These are phyloP conservation scores for Zenarchopterus dispar DNA, from an alignment of 2,797 vertebrate genomes.

Conservation along the genomic window DNA sequence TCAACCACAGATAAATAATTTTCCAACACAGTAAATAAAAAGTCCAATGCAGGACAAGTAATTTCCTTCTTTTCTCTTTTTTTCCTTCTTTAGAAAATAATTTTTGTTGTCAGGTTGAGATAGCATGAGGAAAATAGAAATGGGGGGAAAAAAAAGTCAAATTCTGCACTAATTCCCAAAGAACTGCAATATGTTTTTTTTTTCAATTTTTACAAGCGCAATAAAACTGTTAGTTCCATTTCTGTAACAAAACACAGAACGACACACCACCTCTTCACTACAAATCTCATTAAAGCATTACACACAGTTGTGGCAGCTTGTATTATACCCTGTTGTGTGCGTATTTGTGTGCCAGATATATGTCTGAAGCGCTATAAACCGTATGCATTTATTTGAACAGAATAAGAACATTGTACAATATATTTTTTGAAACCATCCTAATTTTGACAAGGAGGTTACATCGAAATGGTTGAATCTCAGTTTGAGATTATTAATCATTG, in stretches of 20 bases:
- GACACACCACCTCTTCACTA: constrained; percentile 54
- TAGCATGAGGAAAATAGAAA: no score
- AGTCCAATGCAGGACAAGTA: no score
- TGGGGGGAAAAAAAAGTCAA: no score
- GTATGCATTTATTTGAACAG: neutral
- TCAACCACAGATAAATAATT: no score
- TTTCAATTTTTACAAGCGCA: constrained; percentile 9
- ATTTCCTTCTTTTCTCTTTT: no score
- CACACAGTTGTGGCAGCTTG: constrained; percentile 41
- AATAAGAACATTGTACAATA: neutral
- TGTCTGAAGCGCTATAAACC: neutral
- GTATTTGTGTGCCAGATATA: neutral
- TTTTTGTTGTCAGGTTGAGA: no score
- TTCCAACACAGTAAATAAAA: no score
- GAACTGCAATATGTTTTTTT: constrained; percentile 14
- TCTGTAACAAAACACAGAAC: constrained; percentile 39
- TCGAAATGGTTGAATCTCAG: neutral
- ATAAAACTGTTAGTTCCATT: constrained; percentile 41
- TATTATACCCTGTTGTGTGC: constrained; percentile 6
- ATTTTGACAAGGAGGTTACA: neutral
- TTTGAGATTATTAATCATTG: neutral
- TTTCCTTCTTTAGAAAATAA: no score
- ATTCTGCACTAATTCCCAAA: constrained; percentile 21
- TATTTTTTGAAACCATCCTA: neutral
- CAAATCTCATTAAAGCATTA: constrained; percentile 68